Percentiles rank a stretch among this genome's conserved stretches.
Evolutionary conservation across 2,888 invertebrate genomes (phyloP).

Genomic region (Napeogenes sylphis): DNA sequence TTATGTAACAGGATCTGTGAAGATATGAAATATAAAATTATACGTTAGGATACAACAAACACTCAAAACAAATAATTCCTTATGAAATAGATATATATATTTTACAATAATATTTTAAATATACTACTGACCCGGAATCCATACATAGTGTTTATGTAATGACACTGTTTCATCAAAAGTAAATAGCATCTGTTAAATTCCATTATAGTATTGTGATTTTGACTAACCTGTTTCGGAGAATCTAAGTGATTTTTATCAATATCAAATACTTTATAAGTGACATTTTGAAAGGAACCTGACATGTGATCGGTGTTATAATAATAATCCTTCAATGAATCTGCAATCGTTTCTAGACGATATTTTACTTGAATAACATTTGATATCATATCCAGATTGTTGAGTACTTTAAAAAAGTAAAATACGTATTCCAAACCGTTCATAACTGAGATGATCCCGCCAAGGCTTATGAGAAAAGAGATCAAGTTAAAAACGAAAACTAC

Average conservation of each 20-base stretch:
- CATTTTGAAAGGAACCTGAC: conserved; percentile 9
- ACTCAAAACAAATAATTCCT: too few relatives aligned
- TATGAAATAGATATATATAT: too few relatives aligned
- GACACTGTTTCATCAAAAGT: conserved; percentile 28
- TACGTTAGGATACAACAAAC: too few relatives aligned
- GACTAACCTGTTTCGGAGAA: conserved; percentile 18
- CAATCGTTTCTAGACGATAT: conserved; percentile 27
- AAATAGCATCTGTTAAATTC: conserved; percentile 28
- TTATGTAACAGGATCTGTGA: conserved; percentile 27
- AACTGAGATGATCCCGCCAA: conserved; percentile 12
- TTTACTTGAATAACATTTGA: conserved; percentile 27
- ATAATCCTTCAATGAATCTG: conserved; percentile 24
- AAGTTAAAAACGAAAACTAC: conserved; percentile 15
- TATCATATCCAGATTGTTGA: conserved; percentile 25
- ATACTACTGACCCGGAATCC: conserved; percentile 26
- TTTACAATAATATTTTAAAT: not conserved
- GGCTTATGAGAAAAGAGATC: conserved; percentile 11
- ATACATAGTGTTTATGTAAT: conserved; percentile 28
- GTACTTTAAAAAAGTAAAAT: conserved; percentile 17
- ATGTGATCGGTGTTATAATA: conserved; percentile 12
- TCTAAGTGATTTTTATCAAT: conserved; percentile 11
- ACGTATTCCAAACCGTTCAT: conserved; percentile 21
- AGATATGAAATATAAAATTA: not conserved
- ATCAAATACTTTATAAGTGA: conserved; percentile 7
- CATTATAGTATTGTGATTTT: conserved; percentile 14